A percentile compares a stretch with the other conserved stretches of the same genome.
phyloP scores from a whole-genome alignment of 1,140 invertebrate genomes.

The Bombus waltoni region DNA sequence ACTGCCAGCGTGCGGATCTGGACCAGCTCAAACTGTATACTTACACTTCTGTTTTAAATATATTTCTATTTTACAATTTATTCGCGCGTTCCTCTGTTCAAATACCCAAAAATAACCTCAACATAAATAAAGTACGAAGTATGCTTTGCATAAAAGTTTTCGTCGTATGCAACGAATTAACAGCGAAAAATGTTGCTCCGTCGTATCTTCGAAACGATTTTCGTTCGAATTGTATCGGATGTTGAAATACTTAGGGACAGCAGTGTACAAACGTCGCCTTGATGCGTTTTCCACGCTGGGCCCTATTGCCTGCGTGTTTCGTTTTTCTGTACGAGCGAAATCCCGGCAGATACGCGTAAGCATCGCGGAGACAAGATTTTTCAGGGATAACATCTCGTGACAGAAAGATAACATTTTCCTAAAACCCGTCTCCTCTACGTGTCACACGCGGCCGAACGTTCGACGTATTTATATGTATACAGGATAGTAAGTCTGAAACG shows the following conservation, averaged over 20 bases:
- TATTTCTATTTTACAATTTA: too few relatives aligned
- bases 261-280: neutral
- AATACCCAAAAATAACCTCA: too few relatives aligned
- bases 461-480: slow-evolving; percentile 17
- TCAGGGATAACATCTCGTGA: slow-evolving; percentile 48
- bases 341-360: slow-evolving; percentile 24
- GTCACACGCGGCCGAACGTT: neutral
- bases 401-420: slow-evolving; percentile 47
- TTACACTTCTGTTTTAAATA: too few relatives aligned
- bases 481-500: neutral
- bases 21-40: too few relatives aligned
- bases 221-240: neutral
- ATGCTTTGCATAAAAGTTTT: neutral
- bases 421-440: slow-evolving; percentile 1
- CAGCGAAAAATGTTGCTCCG: too few relatives aligned
- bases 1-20: too few relatives aligned
- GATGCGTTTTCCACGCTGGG: neutral
- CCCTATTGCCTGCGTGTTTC: neutral
- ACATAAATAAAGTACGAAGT: too few relatives aligned
- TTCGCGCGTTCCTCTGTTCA: too few relatives aligned
- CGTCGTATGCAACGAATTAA: neutral
- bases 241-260: neutral
- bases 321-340: slow-evolving; percentile 25
- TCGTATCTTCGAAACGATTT: too few relatives aligned
- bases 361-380: slow-evolving; percentile 34